These are phyloP conservation scores for Heterotis niloticus DNA, from an alignment of 2,113 vertebrate genomes.

Conservation along the genomic window DNA sequence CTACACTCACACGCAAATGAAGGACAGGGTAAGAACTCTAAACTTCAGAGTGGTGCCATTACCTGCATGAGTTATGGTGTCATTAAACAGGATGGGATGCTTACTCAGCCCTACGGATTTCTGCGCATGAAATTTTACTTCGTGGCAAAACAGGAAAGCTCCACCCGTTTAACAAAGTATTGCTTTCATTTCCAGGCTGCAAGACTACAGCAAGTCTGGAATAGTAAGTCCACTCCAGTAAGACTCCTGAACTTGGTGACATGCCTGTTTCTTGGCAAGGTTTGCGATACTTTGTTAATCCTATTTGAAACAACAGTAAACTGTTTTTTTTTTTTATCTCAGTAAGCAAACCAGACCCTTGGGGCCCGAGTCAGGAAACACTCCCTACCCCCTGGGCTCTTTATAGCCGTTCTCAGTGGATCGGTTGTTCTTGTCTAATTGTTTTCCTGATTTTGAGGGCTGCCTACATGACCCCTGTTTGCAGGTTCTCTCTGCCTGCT, in stretches of 20 bases:
- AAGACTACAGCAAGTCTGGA: too few species aligned
- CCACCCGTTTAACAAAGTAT: too few species aligned
- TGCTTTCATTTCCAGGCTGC: too few species aligned
- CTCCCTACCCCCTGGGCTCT: background rate
- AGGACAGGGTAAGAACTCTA: background rate
- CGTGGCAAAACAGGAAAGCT: too few species aligned
- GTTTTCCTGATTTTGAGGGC: background rate
- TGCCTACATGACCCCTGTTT: background rate
- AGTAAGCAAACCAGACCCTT: background rate
- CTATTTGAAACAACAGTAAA: slow-evolving; percentile 4
- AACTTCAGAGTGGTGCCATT: background rate
- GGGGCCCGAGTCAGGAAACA: background rate
- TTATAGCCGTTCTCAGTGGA: too few species aligned
- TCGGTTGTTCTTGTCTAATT: background rate
- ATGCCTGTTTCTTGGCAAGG: too few species aligned
- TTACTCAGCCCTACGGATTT: too few species aligned
- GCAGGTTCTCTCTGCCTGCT: background rate
- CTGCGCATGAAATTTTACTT: too few species aligned
- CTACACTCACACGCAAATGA: background rate
- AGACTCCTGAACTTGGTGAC: too few species aligned
- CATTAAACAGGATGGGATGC: too few species aligned
- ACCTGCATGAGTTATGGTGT: background rate
- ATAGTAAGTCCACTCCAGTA: too few species aligned
- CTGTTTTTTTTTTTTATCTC: background rate
- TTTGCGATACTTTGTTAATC: too few species aligned